A percentile compares a stretch with the other conserved stretches of the same genome.
phyloP scores from a whole-genome alignment of 1,140 invertebrate species.

The Drosophila repletoides region DNA sequence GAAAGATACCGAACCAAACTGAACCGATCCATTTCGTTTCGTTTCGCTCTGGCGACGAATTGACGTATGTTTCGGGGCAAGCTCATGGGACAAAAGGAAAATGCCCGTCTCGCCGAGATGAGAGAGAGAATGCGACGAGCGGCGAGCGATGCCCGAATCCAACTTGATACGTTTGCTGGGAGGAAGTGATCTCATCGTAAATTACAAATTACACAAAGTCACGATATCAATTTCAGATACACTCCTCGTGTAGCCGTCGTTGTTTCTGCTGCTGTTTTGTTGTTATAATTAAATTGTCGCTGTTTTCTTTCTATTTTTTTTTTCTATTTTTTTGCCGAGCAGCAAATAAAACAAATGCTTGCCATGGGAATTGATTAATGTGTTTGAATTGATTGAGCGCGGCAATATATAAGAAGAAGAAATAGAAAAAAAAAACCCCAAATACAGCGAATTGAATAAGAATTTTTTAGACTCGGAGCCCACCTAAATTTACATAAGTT shows the following conservation, averaged over 20 bases:
- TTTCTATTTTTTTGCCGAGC: slow-evolving; percentile 63
- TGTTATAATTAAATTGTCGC: slow-evolving; percentile 60
- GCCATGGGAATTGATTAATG: slow-evolving; percentile 75
- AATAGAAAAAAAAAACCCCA: slow-evolving; percentile 27
- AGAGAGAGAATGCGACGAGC: slow-evolving; percentile 36
- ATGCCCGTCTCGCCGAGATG: slow-evolving; percentile 8
- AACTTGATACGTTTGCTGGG: slow-evolving; percentile 61
- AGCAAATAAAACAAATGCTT: slow-evolving; percentile 25
- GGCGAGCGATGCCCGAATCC: slow-evolving; percentile 5
- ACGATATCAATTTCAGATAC: slow-evolving; percentile 80
- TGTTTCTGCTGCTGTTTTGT: slow-evolving; percentile 49
- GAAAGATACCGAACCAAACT: neutral
- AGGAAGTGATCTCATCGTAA: slow-evolving; percentile 81
- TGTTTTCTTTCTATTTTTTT: slow-evolving; percentile 33
- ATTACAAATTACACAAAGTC: slow-evolving; percentile 81
- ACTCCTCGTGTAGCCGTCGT: slow-evolving; percentile 46
- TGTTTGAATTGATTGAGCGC: slow-evolving; percentile 60
- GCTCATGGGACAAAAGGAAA: slow-evolving; percentile 44
- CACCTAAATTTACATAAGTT: slow-evolving; percentile 62
- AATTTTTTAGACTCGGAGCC: slow-evolving; percentile 48
- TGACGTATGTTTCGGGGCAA: slow-evolving; percentile 53
- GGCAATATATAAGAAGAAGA: slow-evolving; percentile 10
- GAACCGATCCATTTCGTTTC: slow-evolving; percentile 2
- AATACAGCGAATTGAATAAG: slow-evolving; percentile 55
- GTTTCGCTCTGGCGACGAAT: slow-evolving; percentile 49